These are phyloP conservation scores for Pammene aurita DNA, from an alignment of 2,888 invertebrate species.

Conservation along the genomic window DNA sequence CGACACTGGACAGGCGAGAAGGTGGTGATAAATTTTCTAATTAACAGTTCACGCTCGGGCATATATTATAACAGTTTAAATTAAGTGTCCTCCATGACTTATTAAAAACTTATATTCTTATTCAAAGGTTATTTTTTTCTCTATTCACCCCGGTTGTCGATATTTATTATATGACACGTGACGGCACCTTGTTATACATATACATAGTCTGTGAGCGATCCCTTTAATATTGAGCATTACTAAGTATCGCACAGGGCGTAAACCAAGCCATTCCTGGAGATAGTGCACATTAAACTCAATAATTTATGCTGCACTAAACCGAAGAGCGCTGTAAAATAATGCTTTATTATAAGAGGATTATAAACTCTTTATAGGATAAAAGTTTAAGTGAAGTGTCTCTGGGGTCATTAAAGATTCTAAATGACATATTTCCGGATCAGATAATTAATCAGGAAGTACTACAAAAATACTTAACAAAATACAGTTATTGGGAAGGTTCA, in stretches of 20 bases:
- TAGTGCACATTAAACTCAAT: constrained; percentile 34
- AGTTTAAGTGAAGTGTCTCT: constrained; percentile 13
- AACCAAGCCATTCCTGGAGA: constrained; percentile 23
- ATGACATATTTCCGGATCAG: background rate
- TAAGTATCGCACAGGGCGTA: constrained; percentile 23
- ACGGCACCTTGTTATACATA: too few relatives aligned
- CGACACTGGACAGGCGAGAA: too few relatives aligned
- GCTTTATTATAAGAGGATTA: constrained; percentile 30
- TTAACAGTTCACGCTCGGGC: too few relatives aligned
- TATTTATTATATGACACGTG: too few relatives aligned
- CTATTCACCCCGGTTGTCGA: too few relatives aligned
- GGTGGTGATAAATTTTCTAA: too few relatives aligned
- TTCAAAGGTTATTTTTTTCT: too few relatives aligned
- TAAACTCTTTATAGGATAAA: constrained; percentile 25
- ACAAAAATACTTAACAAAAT: too few relatives aligned
- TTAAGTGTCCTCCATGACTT: too few relatives aligned
- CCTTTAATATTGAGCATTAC: constrained; percentile 16
- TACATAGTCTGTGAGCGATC: background rate
- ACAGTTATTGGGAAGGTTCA: too few relatives aligned
- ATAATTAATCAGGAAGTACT: background rate
- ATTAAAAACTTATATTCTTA: too few relatives aligned
- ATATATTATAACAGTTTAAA: too few relatives aligned
- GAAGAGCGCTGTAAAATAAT: constrained; percentile 23
- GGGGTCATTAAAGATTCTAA: background rate
- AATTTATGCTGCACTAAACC: constrained; percentile 35